These are phyloP conservation scores for Phylloscopus trochiloides DNA, from an alignment of 2,113 vertebrate genomes.

Conservation along the genomic window DNA sequence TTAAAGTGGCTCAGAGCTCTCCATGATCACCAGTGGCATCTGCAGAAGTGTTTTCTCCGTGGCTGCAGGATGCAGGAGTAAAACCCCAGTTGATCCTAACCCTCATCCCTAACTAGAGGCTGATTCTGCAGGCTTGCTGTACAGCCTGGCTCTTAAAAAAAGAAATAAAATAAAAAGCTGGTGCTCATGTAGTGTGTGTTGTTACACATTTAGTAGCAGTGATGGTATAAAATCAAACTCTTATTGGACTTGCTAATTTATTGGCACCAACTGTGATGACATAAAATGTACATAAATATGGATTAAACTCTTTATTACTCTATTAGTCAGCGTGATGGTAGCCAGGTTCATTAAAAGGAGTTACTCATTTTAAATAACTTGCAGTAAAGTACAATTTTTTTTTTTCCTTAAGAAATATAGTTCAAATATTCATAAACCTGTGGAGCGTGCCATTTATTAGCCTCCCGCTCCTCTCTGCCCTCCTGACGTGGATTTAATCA, in stretches of 20 bases:
- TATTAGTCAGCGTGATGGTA: background rate
- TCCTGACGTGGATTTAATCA: background rate
- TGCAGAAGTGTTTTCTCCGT: background rate
- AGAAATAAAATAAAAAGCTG: background rate
- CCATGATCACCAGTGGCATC: background rate
- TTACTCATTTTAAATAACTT: background rate
- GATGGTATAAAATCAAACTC: background rate
- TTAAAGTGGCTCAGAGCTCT: background rate
- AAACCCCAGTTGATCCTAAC: background rate
- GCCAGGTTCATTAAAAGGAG: constrained; percentile 16
- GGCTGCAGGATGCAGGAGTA: background rate
- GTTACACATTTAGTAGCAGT: background rate
- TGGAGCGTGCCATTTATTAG: background rate
- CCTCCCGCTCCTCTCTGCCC: background rate
- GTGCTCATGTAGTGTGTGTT: background rate
- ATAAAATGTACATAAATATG: constrained; percentile 26
- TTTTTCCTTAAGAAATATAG: background rate
- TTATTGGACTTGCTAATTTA: constrained; percentile 19
- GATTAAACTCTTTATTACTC: background rate
- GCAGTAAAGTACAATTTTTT: background rate
- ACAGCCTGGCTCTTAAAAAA: background rate
- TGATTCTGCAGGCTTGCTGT: background rate
- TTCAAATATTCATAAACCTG: constrained; percentile 7
- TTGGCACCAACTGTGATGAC: background rate
- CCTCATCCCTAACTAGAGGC: too few species aligned